Evolutionary conservation across 2,113 vertebrate species (phyloP).

Genomic region (Crocuta crocuta): DNA sequence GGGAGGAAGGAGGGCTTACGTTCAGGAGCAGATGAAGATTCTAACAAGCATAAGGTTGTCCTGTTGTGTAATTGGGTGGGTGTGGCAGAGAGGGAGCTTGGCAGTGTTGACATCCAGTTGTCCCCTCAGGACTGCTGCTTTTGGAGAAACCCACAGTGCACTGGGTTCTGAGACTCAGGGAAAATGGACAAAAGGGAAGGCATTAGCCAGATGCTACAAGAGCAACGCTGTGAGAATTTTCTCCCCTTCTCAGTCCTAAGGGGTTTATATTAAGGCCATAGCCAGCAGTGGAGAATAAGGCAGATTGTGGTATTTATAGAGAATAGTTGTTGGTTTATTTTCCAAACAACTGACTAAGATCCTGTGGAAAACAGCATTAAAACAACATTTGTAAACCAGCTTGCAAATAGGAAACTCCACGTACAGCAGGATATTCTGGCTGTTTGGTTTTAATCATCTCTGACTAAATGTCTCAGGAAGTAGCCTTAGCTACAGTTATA

Average conservation of each 20-base stretch:
- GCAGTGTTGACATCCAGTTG: background rate
- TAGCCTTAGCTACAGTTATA: slow-evolving; percentile 32
- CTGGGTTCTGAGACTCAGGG: background rate
- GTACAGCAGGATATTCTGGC: slow-evolving; percentile 16
- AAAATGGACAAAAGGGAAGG: background rate
- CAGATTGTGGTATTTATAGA: slow-evolving; percentile 40
- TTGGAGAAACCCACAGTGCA: background rate
- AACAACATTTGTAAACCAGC: slow-evolving; percentile 55
- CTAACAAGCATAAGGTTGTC: background rate
- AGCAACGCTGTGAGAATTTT: background rate
- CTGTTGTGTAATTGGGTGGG: background rate
- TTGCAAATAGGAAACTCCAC: slow-evolving; percentile 38
- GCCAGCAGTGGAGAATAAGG: background rate
- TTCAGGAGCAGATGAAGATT: background rate
- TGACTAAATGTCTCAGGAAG: slow-evolving; percentile 30
- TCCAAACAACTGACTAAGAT: slow-evolving; percentile 52
- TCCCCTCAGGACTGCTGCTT: background rate
- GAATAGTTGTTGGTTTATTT: slow-evolving; percentile 53
- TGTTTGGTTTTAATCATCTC: slow-evolving; percentile 64
- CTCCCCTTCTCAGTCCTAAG: background rate
- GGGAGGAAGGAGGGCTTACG: background rate
- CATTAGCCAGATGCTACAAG: background rate
- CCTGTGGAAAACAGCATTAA: slow-evolving; percentile 50
- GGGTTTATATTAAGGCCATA: background rate
- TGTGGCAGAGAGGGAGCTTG: background rate